phyloP scores from a whole-genome alignment of 2,113 vertebrate genomes.

The Prietella phreatophila region DNA sequence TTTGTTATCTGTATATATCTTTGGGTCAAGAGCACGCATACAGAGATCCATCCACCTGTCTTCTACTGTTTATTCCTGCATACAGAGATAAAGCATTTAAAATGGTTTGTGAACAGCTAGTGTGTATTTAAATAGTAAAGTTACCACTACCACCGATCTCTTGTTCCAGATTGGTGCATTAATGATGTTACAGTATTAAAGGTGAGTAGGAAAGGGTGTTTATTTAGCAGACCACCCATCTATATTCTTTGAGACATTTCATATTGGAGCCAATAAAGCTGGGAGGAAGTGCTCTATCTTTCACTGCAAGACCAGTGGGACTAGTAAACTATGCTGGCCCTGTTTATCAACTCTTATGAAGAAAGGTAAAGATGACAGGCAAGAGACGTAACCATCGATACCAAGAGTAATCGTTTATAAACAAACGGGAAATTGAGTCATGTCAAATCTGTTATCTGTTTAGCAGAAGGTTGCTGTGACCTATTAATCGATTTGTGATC shows the following conservation, averaged over 20 bases:
- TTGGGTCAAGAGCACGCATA: not conserved
- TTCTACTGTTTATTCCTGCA: no score
- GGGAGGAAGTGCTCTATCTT: slow-evolving; percentile 24
- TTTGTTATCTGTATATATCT: not conserved
- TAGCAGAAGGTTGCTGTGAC: not conserved
- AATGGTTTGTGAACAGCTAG: not conserved
- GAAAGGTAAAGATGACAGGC: not conserved
- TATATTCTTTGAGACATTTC: slow-evolving; percentile 23
- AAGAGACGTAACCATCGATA: not conserved
- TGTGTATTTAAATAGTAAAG: not conserved
- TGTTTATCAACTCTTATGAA: slow-evolving; percentile 27
- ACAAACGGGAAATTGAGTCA: not conserved
- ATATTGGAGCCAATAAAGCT: slow-evolving; percentile 44
- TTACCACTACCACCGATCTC: not conserved
- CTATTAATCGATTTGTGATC: not conserved
- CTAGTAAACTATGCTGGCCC: slow-evolving; percentile 18
- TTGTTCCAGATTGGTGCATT: not conserved
- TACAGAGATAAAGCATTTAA: slow-evolving; percentile 8
- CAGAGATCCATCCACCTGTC: no score
- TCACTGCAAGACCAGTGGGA: slow-evolving; percentile 22
- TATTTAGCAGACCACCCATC: slow-evolving; percentile 9
- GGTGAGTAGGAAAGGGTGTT: slow-evolving; percentile 7
- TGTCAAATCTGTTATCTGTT: not conserved
- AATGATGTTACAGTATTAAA: not conserved
- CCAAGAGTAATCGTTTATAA: not conserved